Evolutionary conservation across 92 coral and sea anemone species (phyloP).

Genomic region (Plumapathes pennacea): DNA sequence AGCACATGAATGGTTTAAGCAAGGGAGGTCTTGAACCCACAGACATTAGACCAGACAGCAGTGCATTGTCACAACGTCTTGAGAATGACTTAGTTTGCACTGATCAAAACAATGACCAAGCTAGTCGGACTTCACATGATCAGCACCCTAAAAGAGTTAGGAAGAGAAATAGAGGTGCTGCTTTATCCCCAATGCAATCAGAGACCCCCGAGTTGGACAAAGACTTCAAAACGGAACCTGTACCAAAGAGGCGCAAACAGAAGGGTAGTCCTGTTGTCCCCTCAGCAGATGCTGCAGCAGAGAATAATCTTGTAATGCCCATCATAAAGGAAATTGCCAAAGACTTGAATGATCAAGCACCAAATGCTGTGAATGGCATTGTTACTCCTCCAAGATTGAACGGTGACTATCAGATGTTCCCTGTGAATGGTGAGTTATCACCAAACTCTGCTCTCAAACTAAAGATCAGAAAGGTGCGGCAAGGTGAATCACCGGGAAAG

Average conservation of each 20-base stretch:
- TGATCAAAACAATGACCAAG: background rate
- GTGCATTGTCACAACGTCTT: too few species aligned
- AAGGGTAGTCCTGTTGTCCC: too few species aligned
- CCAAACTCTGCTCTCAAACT: conserved; percentile 77
- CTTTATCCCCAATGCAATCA: background rate
- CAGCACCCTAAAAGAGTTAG: conserved; percentile 15
- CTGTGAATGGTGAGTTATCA: conserved; percentile 62
- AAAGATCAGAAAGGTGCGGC: conserved; percentile 74
- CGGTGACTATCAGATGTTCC: conserved; percentile 51
- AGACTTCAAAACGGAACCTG: conserved; percentile 3
- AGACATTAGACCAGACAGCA: background rate
- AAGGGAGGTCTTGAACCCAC: background rate
- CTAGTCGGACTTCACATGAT: too few species aligned
- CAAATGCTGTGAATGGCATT: background rate
- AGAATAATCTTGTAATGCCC: conserved; percentile 1
- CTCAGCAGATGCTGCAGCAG: background rate
- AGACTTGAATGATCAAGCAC: conserved; percentile 4
- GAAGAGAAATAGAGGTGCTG: conserved; percentile 9
- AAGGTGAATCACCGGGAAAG: conserved; percentile 37
- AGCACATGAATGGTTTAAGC: conserved; percentile 3
- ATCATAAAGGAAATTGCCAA: background rate
- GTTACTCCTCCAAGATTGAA: conserved; percentile 61
- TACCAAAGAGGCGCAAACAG: conserved; percentile 29
- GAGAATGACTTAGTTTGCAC: conserved; percentile 8
- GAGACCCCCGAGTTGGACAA: background rate